Conservation (phyloP, 2,797 vertebrate species). For the Silurus aristotelis region DNA sequence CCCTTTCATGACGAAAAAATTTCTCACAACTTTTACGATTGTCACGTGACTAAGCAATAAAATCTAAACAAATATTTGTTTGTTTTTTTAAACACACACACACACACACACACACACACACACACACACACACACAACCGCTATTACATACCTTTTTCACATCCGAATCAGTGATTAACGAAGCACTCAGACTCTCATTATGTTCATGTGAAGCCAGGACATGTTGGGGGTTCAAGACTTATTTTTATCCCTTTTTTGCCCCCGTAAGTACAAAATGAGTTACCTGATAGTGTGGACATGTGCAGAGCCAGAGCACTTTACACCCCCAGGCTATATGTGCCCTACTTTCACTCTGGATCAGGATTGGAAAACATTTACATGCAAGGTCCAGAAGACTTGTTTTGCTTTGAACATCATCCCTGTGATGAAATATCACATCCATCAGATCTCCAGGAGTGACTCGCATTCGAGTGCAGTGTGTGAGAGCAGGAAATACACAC, state of each 20-base stretch:
- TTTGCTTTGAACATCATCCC: constrained; percentile 26
- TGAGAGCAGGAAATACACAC: neutral
- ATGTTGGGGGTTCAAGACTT: constrained; percentile 68
- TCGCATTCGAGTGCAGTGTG: neutral
- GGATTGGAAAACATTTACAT: constrained; percentile 51
- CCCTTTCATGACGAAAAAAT: too few species aligned
- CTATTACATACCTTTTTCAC: constrained; percentile 72
- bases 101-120: constrained; percentile 17
- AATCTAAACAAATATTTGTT: too few species aligned
- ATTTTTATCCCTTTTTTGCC: constrained; percentile 73
- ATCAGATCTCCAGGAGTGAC: neutral
- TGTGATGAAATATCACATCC: neutral
- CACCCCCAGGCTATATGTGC: constrained; percentile 70
- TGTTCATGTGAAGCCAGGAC: constrained; percentile 62
- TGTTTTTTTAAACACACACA: neutral
- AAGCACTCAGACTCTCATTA: constrained; percentile 65
- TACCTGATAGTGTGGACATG: constrained; percentile 76
- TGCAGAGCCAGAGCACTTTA: constrained; percentile 67
- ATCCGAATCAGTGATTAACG: constrained; percentile 62
- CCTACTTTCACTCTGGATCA: constrained; percentile 51
- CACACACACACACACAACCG: constrained; percentile 11
- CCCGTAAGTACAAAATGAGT: constrained; percentile 75
- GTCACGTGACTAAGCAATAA: too few species aligned
- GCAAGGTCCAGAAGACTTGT: constrained; percentile 24
- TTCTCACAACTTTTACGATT: too few species aligned